Evolutionary conservation across 2,113 vertebrate species (phyloP).

Genomic region (Orthonyx spaldingii): DNA sequence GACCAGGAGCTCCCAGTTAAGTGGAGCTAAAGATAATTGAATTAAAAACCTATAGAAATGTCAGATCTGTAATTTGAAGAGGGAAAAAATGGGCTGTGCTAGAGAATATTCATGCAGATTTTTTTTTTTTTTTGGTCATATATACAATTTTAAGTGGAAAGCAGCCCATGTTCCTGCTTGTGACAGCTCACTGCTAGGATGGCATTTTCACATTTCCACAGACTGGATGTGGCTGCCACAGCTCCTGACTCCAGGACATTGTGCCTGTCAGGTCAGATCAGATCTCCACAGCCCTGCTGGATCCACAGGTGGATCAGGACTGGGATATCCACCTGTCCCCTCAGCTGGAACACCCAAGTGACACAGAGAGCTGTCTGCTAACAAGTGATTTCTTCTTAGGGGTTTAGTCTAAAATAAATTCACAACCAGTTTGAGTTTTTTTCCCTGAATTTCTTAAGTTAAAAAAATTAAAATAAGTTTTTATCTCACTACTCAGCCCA

Average conservation of each 20-base stretch:
- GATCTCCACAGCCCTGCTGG: background rate
- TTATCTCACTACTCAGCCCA: background rate
- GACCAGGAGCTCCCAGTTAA: slow-evolving; percentile 23
- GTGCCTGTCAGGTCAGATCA: background rate
- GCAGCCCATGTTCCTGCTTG: background rate
- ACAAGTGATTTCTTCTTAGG: background rate
- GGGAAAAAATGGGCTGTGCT: background rate
- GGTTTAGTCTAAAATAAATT: background rate
- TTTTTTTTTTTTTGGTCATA: background rate
- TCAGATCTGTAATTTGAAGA: slow-evolving; percentile 8
- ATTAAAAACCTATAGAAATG: slow-evolving; percentile 59
- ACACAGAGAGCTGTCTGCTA: background rate
- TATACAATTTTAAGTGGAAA: background rate
- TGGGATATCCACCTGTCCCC: background rate
- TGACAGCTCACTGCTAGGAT: background rate
- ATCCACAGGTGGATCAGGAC: background rate
- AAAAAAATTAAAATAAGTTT: background rate
- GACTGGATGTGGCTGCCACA: background rate
- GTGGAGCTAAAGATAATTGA: slow-evolving; percentile 35
- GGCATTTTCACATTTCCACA: background rate
- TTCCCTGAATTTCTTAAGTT: background rate
- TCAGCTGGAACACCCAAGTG: background rate
- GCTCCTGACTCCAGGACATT: background rate
- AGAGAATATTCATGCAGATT: background rate
- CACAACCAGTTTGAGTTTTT: background rate